Evolutionary conservation across 2,113 vertebrate species (phyloP), one percentile per base, ranked within the genome.

Genomic region (Galbula dea): DNA sequence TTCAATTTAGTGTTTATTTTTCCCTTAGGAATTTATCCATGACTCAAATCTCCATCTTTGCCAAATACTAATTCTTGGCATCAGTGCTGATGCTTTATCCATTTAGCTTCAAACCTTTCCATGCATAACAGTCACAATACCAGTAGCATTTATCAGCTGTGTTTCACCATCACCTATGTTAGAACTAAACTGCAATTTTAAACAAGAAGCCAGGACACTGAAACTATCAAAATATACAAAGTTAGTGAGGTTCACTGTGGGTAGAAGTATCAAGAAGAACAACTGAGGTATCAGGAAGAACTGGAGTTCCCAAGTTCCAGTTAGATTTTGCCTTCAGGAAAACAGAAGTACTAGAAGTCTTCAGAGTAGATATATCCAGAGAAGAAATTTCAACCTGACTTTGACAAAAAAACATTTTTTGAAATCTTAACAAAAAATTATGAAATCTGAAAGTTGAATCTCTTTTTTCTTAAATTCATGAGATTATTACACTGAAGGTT

Each of bases 51-150:
- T 71, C 61, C 81, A 45, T 52, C 34, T 77, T 52, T 95, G 52
- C 57, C 80, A 81, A 80, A 75, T 13, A 22, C 5, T 19, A 58
- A n/a, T 57, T 83, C 65, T 41, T 93, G 83, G 61, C 59, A 57
- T 22, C 0, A 0, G 7, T 71, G 46, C 29, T 57, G 71, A 41
- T 58, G 37, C 57, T 27, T 83, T 0, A 0, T 77, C 79, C 78
- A 6, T 80, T 93, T 89, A 49, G 62, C 54, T 65, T 43, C 43
- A 24, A 75, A 51, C 43, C 30, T 48, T 58, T 76, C 8, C 14
- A 13, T 23, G 32, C 41, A 61, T 68, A 87, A 36, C 57, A 73
- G 58, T 75, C 66, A 39, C 39, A 91, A 8, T 32, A 89, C 26
- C 58, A 39, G 51, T 6, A 39, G 55, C 21, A 76, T 95, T 68